Base-by-base conservation (phyloP, 2,113 vertebrate genomes). In the Verasper variegatus region DNA sequence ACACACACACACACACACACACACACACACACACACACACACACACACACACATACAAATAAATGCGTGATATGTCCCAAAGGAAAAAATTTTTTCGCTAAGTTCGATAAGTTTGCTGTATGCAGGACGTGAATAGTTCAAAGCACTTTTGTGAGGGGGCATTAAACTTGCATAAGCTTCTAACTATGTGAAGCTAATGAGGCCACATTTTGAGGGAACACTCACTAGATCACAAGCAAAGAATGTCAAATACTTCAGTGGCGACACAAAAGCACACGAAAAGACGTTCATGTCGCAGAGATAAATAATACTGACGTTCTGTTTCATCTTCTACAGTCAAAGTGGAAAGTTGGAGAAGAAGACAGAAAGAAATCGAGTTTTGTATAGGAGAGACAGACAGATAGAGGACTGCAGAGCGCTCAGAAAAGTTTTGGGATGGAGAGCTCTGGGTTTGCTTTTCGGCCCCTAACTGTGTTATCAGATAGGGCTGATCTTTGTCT, bases 161-260 rank as follows among this genome's bases (percentile, higher is more conserved):
- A 18, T 20, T 54, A 54, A 54, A n/a, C 51, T 54, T 54, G 18
- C 51, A 54, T 54, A 21, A 54, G 54, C 24, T 51, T 71, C 49
- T 72, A 79, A 71, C 31, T 55, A 5, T 67, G 49, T 67, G 55
- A 79, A 42, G 68, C 62, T 88, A 86, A 88, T 54, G 18, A 54
- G 51, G 51, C 20, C 21, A 21, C n/a, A n/a, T 9, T 54, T 1
- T 20, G 51, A 54, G 51, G 13, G 15, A 54, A 54, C 18, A 54
- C 51, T 54, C 47, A 5, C 24, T 37, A 72, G n/a, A 81, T 74
- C 71, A 69, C 75, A 71, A 31, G 54, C 54, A 75, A 37, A 37
- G 60, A 77, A 51, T 62, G 20, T 54, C 51, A 64, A 24, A 71
- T 51, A 54, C 60, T 74, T 26, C 74, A 52, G 59, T 2, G 15